These are phyloP conservation scores for Cecidostiba fungosa DNA, from an alignment of 2,888 invertebrate genomes.

Conservation along the genomic window DNA sequence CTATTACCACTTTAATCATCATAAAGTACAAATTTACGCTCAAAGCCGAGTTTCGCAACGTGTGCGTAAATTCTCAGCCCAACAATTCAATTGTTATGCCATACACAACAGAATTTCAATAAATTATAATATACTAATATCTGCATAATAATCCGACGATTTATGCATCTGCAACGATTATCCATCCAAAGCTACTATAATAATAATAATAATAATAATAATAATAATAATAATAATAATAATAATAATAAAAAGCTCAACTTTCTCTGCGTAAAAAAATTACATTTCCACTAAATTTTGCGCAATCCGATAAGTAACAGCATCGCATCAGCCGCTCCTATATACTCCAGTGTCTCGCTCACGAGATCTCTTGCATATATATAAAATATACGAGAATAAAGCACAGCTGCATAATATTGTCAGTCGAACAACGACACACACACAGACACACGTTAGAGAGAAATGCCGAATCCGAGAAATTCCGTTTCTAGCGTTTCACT, in stretches of 20 bases:
- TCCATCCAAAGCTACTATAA: not conserved
- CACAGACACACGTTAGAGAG: too few relatives aligned
- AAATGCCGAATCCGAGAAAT: constrained; percentile 8
- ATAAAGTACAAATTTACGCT: not conserved
- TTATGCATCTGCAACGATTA: too few relatives aligned
- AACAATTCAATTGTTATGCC: not conserved
- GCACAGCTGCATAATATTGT: too few relatives aligned
- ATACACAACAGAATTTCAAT: too few relatives aligned
- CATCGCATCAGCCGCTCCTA: not conserved
- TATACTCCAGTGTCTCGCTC: not conserved
- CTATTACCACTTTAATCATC: not conserved
- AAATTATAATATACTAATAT: too few relatives aligned
- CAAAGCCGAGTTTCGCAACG: not conserved
- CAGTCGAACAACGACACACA: too few relatives aligned
- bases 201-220: too few relatives aligned
- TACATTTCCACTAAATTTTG: not conserved
- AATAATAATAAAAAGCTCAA: not conserved
- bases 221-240: too few relatives aligned
- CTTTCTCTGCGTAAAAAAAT: not conserved
- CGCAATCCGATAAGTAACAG: not conserved
- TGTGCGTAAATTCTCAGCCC: not conserved
- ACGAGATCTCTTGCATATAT: not conserved
- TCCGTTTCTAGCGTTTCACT: not conserved
- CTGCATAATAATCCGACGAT: too few relatives aligned
- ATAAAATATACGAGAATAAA: not conserved